A percentile compares a stretch with the other conserved stretches of the same genome.
phyloP scores from a whole-genome alignment of 2,888 invertebrate genomes.

The Cabera pusaria region DNA sequence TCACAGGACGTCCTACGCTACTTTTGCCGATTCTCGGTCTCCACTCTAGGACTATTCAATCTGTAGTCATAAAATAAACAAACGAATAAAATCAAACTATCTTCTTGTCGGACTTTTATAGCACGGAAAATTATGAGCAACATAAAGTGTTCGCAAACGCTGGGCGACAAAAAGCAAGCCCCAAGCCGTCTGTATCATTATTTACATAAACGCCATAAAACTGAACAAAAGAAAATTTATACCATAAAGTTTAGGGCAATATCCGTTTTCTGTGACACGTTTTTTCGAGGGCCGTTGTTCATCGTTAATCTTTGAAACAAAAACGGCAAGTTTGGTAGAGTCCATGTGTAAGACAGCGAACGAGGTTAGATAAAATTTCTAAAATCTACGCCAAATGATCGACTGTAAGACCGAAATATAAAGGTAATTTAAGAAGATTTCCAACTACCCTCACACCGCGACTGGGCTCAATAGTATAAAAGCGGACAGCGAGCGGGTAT shows the following conservation, averaged over 20 bases:
- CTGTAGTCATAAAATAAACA: no score
- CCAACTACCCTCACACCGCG: no score
- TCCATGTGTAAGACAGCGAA: slow-evolving; percentile 7
- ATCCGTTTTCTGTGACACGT: slow-evolving; percentile 75
- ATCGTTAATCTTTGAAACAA: slow-evolving; percentile 81
- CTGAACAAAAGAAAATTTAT: slow-evolving; percentile 70
- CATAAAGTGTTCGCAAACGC: slow-evolving; percentile 15
- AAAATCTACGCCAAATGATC: no score
- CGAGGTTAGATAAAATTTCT: not conserved
- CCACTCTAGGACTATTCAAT: no score
- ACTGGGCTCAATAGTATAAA: no score
- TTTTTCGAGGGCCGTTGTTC: slow-evolving; percentile 77
- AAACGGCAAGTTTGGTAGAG: slow-evolving; percentile 71
- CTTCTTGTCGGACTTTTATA: slow-evolving; percentile 8
- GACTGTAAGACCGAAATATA: no score
- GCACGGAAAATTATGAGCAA: slow-evolving; percentile 10
- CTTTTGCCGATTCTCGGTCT: no score
- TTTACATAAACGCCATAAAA: slow-evolving; percentile 66
- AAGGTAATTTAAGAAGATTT: no score
- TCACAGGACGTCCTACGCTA: no score
- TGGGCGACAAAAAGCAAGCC: slow-evolving; percentile 37
- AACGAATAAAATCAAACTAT: slow-evolving; percentile 17
- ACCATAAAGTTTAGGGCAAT: slow-evolving; percentile 71
- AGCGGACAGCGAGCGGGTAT: no score
- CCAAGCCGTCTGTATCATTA: slow-evolving; percentile 61